A percentile compares a stretch with the other conserved stretches of the same genome.
Evolutionary conservation across 92 coral and sea anemone genomes (phyloP).

Genomic region (Montipora capitata): DNA sequence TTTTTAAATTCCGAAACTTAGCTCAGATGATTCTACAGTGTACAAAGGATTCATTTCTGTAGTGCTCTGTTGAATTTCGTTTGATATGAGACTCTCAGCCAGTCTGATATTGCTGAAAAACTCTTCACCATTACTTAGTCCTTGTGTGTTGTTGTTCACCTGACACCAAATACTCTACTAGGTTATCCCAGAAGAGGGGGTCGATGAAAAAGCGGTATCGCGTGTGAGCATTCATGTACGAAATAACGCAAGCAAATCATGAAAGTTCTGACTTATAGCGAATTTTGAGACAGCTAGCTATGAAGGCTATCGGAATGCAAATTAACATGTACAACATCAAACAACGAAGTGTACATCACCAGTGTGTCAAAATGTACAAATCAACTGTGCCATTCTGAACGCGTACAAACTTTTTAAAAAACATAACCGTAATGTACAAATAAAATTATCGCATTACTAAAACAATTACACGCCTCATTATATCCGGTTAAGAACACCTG

Average conservation of each 20-base stretch:
- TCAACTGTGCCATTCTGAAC: neutral
- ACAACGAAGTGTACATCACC: neutral
- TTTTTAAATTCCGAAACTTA: no score
- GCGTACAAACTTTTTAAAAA: neutral
- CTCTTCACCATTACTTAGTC: neutral
- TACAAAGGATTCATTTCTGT: no score
- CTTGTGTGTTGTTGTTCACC: neutral
- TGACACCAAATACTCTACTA: neutral
- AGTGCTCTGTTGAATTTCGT: no score
- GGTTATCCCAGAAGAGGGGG: no score
- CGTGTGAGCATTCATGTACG: neutral
- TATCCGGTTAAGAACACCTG: neutral
- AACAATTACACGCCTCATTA: neutral
- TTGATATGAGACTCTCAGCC: no score
- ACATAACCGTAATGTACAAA: neutral
- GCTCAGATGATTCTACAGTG: no score
- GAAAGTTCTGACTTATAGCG: neutral
- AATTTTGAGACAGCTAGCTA: neutral
- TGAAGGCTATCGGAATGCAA: neutral
- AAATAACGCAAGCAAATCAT: neutral
- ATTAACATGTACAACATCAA: neutral
- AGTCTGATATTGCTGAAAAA: no score
- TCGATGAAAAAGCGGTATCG: neutral
- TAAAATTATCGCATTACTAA: neutral
- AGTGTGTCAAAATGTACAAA: slow-evolving; percentile 26